These are phyloP conservation scores for Halictus rubicundus DNA, from an alignment of 1,140 invertebrate species.

Conservation along the genomic window DNA sequence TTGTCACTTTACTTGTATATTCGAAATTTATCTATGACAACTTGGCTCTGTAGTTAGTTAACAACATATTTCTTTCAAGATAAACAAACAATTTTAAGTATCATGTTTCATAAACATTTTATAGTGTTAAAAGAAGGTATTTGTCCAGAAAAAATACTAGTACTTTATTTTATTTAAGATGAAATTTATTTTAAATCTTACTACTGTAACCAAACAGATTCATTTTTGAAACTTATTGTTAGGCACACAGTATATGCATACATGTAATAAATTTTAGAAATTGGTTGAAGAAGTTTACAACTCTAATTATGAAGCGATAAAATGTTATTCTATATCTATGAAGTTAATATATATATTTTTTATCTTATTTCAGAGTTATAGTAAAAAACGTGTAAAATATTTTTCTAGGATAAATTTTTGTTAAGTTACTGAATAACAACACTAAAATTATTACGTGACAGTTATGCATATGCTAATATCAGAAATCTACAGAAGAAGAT, in stretches of 20 bases:
- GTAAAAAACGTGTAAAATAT: background rate
- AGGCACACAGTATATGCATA: background rate
- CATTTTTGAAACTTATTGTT: background rate
- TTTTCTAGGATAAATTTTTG: background rate
- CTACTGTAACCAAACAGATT: background rate
- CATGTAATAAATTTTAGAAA: background rate
- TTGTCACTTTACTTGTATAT: constrained; percentile 20
- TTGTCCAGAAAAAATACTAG: background rate
- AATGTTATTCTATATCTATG: background rate
- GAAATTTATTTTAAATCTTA: background rate
- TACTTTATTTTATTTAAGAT: background rate
- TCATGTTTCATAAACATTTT: background rate
- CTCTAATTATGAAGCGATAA: background rate
- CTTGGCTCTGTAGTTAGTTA: background rate
- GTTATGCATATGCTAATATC: constrained; percentile 53
- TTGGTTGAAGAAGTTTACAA: background rate
- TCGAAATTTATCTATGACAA: background rate
- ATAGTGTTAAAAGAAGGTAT: too few relatives aligned
- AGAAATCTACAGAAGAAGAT: constrained; percentile 61
- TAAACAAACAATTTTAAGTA: background rate
- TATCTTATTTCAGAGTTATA: constrained; percentile 23
- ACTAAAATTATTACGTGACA: constrained; percentile 29
- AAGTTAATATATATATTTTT: background rate
- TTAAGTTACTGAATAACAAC: background rate
- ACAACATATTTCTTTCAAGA: constrained; percentile 8